Conservation (phyloP, 2,113 vertebrate genomes). For the Bubo bubo region DNA sequence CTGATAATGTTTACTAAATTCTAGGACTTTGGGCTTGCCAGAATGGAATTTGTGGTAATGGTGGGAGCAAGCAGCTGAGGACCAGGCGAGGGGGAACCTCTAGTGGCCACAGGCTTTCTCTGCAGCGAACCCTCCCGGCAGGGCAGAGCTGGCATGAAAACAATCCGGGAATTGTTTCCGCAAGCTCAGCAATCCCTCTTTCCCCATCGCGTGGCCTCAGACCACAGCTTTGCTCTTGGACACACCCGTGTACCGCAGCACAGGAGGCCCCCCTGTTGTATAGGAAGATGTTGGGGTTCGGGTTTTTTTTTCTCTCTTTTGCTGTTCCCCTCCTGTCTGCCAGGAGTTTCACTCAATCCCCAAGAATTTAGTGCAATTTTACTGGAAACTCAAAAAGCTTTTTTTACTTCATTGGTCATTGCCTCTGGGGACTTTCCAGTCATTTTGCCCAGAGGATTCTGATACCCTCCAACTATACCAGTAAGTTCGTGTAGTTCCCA, state of each 20-base stretch:
- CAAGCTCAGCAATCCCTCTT: background rate
- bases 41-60: background rate
- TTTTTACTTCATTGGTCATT: background rate
- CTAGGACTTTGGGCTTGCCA: background rate
- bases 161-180: background rate
- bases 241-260: background rate
- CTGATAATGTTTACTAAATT: background rate
- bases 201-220: background rate
- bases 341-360: background rate
- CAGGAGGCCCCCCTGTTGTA: fast-evolving
- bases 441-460: background rate
- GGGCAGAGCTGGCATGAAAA: fast-evolving
- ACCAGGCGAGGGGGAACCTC: background rate
- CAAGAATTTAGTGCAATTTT: background rate
- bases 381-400: background rate
- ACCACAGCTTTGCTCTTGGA: background rate
- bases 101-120: background rate
- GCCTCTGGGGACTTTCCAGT: background rate
- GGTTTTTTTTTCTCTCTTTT: background rate
- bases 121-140: background rate
- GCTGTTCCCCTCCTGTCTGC: background rate
- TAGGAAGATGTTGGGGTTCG: too few relatives aligned
- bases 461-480: background rate
- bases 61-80: background rate
- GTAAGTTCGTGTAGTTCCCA: background rate